phyloP scores from a whole-genome alignment of 2,113 vertebrate genomes.

The Ia io region DNA sequence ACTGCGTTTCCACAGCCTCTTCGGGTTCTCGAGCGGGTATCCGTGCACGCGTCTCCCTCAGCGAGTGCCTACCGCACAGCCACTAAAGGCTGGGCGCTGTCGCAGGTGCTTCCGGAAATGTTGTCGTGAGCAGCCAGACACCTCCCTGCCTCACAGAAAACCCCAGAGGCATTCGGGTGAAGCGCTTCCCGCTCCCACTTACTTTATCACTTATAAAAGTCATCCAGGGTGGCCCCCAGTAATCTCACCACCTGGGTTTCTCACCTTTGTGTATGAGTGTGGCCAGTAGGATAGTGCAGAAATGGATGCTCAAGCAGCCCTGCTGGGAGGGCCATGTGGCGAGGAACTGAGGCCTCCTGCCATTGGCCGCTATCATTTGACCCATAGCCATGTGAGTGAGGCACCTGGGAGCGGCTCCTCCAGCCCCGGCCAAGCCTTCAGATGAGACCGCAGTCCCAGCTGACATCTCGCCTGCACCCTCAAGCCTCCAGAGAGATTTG shows the following conservation, averaged over 20 bases:
- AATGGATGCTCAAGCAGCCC: neutral
- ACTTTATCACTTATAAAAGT: neutral
- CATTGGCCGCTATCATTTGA: rapidly evolving
- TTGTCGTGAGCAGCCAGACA: rapidly evolving
- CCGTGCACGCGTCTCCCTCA: neutral
- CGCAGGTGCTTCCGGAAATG: neutral
- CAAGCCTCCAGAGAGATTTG: rapidly evolving
- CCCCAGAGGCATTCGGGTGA: neutral
- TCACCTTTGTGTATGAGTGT: too few relatives aligned
- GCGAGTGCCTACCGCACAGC: too few relatives aligned
- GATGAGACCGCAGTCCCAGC: neutral
- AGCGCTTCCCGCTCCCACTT: neutral
- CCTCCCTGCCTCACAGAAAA: neutral
- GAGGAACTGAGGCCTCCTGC: neutral
- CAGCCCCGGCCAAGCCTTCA: neutral
- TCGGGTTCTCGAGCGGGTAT: neutral
- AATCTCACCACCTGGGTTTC: neutral
- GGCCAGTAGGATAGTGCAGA: neutral
- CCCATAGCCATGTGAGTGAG: neutral
- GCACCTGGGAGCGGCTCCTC: neutral
- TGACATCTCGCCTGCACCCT: neutral
- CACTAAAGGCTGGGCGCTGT: rapidly evolving
- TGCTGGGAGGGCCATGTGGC: neutral
- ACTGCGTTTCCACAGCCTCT: neutral
- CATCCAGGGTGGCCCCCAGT: neutral